A percentile compares a stretch with the other conserved stretches of the same genome.
These are phyloP conservation scores for Ascaphus truei DNA, from an alignment of 2,113 vertebrate species.

Conservation along the genomic window DNA sequence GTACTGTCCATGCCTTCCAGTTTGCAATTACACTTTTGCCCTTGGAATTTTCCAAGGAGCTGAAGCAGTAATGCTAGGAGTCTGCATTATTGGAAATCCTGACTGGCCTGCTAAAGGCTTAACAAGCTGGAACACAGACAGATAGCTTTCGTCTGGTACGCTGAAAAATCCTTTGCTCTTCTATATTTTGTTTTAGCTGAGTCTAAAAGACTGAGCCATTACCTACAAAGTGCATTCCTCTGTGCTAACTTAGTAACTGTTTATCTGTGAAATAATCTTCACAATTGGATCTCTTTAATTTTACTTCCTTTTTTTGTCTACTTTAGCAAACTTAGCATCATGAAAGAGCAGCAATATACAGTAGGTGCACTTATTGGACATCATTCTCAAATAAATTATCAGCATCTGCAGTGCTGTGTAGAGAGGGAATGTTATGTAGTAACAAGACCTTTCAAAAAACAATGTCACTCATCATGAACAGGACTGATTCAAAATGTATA, in stretches of 20 bases:
- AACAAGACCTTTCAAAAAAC: too few species aligned
- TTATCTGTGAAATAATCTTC: slow-evolving; percentile 11
- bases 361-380: background rate
- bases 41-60: slow-evolving; percentile 32
- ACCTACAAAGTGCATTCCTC: slow-evolving; percentile 3
- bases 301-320: background rate
- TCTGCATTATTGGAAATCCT: slow-evolving; percentile 32
- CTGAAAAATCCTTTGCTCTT: slow-evolving; percentile 18
- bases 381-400: background rate
- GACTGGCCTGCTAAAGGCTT: slow-evolving; percentile 29
- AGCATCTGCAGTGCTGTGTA: background rate
- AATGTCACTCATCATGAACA: too few species aligned
- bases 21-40: slow-evolving; percentile 29
- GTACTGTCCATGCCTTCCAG: slow-evolving; percentile 12
- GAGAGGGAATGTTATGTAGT: background rate
- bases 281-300: background rate
- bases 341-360: background rate
- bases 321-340: background rate
- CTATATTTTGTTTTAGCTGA: slow-evolving; percentile 26
- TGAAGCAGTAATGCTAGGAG: slow-evolving; percentile 29
- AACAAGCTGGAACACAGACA: slow-evolving; percentile 33
- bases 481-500: too few species aligned
- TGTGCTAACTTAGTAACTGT: background rate
- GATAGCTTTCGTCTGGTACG: slow-evolving; percentile 19
- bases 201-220: background rate